Percentiles rank a stretch among this genome's conserved stretches.
phyloP scores from a whole-genome alignment of 2,113 vertebrate species.

The Balaenoptera acutorostrata region DNA sequence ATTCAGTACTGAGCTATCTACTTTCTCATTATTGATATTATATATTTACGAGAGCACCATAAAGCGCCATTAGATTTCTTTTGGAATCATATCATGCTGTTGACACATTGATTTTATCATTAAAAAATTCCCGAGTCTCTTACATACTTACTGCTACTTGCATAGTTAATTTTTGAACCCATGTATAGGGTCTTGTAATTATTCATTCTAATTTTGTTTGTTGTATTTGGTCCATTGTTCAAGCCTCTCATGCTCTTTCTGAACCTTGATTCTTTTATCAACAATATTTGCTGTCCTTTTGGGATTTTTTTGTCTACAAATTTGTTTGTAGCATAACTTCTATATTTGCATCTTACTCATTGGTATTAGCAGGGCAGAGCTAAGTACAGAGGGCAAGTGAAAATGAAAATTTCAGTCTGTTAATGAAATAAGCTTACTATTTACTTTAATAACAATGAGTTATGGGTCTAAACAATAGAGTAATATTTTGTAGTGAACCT shows the following conservation, averaged over 20 bases:
- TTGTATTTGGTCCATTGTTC: background rate
- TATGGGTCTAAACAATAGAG: background rate
- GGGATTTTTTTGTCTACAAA: background rate
- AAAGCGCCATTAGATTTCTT: background rate
- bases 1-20: background rate
- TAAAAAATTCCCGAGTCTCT: background rate
- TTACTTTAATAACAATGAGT: background rate
- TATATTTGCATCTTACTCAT: background rate
- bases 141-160: background rate
- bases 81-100: background rate
- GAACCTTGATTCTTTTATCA: conserved; percentile 27
- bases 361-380: background rate
- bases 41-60: background rate
- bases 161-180: conserved; percentile 1
- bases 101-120: background rate
- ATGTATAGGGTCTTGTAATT: background rate
- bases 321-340: background rate
- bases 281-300: background rate
- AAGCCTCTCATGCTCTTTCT: background rate
- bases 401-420: background rate
- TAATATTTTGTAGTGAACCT: background rate
- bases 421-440: background rate
- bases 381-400: background rate
- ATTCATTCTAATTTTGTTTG: conserved; percentile 6
- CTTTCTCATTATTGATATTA: background rate